These are phyloP conservation scores for Nicator chloris DNA, from an alignment of 2,113 vertebrate genomes.

Conservation along the genomic window DNA sequence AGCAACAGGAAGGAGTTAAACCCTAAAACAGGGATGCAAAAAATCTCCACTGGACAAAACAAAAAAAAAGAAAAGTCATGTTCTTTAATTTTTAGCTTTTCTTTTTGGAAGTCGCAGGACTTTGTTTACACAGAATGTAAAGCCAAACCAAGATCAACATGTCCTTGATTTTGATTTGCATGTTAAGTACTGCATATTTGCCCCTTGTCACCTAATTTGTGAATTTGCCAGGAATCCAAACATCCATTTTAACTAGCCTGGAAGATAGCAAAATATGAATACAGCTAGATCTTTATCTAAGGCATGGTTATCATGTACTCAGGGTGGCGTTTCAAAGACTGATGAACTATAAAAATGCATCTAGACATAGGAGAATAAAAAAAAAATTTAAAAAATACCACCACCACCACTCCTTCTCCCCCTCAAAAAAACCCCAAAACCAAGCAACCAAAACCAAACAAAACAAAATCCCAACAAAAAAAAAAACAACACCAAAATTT, in stretches of 20 bases:
- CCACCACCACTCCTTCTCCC: neutral
- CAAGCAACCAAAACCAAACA: neutral
- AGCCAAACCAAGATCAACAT: constrained; percentile 20
- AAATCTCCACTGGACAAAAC: neutral
- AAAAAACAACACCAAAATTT: neutral
- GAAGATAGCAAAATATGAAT: neutral
- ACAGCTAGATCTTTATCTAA: neutral
- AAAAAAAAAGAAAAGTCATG: neutral
- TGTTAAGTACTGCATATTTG: constrained; percentile 7
- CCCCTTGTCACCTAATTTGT: constrained; percentile 36
- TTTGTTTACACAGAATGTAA: constrained; percentile 20
- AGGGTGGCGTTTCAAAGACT: neutral
- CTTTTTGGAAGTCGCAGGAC: neutral
- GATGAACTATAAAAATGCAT: neutral
- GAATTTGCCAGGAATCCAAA: constrained; percentile 31
- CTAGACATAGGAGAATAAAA: neutral
- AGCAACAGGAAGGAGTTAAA: neutral
- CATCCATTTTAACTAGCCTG: neutral
- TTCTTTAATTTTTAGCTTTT: constrained; percentile 11
- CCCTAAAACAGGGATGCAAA: neutral
- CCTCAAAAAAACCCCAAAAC: neutral
- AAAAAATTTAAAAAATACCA: neutral
- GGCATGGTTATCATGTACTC: neutral
- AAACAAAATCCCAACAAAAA: too few relatives aligned
- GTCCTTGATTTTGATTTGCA: constrained; percentile 42